Base-by-base conservation (phyloP, 2,113 vertebrate species). In the Neomonachus schauinslandi region DNA sequence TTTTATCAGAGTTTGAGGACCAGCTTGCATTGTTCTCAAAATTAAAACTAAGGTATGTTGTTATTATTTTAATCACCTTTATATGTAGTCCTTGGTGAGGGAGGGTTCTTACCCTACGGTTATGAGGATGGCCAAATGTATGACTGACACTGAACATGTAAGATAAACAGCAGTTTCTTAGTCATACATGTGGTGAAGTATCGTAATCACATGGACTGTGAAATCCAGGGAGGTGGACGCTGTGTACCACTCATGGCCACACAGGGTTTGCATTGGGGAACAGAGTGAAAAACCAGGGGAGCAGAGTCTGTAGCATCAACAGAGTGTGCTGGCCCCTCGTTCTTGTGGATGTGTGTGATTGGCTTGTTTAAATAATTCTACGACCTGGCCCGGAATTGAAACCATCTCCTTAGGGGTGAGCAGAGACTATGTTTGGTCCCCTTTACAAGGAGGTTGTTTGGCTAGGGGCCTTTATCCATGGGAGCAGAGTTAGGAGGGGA, bases 161-260 rank as follows among this genome's bases (percentile, higher is more conserved):
- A 81, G 33, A 61, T 65, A 67, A 55, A 74, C 1, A 51, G 15
- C n/a, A 61, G 6, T 26, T 67, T 80, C 46, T 83, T 53, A 28
- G 22, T 46, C 39, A 72, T 10, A 26, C 19, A 53, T 16, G 21
- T 9, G 33, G 59, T 63, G 39, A 63, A 63, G 7, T 9, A 77
- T 77, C 11, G 10, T 51, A 33, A 49, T 79, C 76, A 79, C 31
- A 46, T 19, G 59, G 39, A 13, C 2, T 84, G 39, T 63, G 16
- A 46, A 46, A 4, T 10, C n/a, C 49, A 93, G 15, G 28, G 12
- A 39, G 3, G 21, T 31, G 36, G 36, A n/a, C 10, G n/a, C 6
- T 6, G 24, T 2, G 1, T 11, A 3, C 3, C 24, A 16, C 4
- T 6, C 4, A 36, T 5, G 39, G 24, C 74, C 16, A 46, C 4